Evolutionary conservation across 2,113 vertebrate species (phyloP), one percentile per base, ranked within the genome.

Genomic region (Scartelaos histophorus): DNA sequence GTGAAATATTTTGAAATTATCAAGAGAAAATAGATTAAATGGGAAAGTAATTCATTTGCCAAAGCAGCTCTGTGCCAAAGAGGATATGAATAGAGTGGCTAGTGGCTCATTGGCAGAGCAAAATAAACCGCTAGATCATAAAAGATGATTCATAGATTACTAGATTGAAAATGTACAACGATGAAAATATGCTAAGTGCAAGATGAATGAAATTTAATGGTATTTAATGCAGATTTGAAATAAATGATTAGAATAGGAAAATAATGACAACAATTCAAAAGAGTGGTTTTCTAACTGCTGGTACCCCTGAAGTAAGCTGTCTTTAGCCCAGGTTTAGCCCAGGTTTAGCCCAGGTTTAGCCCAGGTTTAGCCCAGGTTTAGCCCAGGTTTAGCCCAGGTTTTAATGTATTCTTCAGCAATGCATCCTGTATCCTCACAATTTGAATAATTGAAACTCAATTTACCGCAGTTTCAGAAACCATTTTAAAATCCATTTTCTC

Each of bases 61-160:
- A 84, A 75, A 76, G 75, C 75, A 75, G 65, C 7, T 0, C 61
- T 0, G 16, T 65, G 79, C 82, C 81, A 77, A 61, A 73, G 56
- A 61, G 57, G 81, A 64, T 65, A 78, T 69, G 78, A 76, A 76
- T 45, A 78, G 67, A 81, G 76, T 9, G 74, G 71, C 84, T 75
- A 19, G 73, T 64, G 75, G 84, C 78, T 74, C 66, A 68, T 67
- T 87, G 79, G 87, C 80, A 82, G 70, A 64, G 69, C 53, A 65
- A 70, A 66, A 66, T 74, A 66, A 79, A 77, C 67, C 15, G 74
- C 83, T 79, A 47, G 4, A 78, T 79, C 77, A 74, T 78, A 80
- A 76, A 83, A 34, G 34, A 66, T 73, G 74, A 88, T 82, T 89
- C 67, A 82, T 64, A 71, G 71, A 83, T 85, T 62, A 72, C 73